A percentile compares a stretch with the other conserved stretches of the same genome.
Evolutionary conservation across 2,113 vertebrate genomes (phyloP).

Genomic region (Maccullochella peelii): DNA sequence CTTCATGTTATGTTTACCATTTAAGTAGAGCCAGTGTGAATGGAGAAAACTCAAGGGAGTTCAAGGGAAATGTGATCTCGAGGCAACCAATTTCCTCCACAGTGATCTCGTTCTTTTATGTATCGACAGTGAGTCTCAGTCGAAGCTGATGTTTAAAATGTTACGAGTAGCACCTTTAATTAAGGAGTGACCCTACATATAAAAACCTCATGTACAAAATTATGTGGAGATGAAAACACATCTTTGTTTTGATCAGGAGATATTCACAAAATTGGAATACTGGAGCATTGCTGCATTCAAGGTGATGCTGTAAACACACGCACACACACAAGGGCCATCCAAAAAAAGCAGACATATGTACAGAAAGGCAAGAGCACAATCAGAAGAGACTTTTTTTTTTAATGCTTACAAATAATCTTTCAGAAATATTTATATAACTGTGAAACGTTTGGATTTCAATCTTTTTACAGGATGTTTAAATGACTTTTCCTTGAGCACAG

Average conservation of each 20-base stretch:
- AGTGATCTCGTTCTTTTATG: slow-evolving; percentile 2
- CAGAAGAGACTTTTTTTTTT: background rate
- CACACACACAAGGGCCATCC: slow-evolving; percentile 15
- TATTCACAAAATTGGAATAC: slow-evolving; percentile 3
- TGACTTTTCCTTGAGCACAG: background rate
- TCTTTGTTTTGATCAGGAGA: background rate
- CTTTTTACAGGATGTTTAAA: background rate
- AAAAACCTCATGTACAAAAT: background rate
- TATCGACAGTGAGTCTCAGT: background rate
- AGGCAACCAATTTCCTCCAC: slow-evolving; percentile 11
- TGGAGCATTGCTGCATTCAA: slow-evolving; percentile 17
- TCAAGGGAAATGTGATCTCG: slow-evolving; percentile 1
- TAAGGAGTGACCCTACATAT: slow-evolving; percentile 20
- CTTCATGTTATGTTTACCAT: background rate
- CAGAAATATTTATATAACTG: background rate
- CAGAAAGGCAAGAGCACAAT: slow-evolving; percentile 27
- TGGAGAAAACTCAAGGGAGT: background rate
- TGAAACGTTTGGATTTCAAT: background rate
- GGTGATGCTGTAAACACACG: slow-evolving; percentile 13
- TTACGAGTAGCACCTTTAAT: slow-evolving; percentile 39
- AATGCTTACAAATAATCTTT: background rate
- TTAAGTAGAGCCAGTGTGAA: background rate
- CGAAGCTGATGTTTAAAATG: slow-evolving; percentile 19
- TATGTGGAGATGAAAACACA: slow-evolving; percentile 12
- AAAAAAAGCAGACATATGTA: slow-evolving; percentile 48